phyloP scores from a whole-genome alignment of 2,888 invertebrate species.

The Eristalis tenax region DNA sequence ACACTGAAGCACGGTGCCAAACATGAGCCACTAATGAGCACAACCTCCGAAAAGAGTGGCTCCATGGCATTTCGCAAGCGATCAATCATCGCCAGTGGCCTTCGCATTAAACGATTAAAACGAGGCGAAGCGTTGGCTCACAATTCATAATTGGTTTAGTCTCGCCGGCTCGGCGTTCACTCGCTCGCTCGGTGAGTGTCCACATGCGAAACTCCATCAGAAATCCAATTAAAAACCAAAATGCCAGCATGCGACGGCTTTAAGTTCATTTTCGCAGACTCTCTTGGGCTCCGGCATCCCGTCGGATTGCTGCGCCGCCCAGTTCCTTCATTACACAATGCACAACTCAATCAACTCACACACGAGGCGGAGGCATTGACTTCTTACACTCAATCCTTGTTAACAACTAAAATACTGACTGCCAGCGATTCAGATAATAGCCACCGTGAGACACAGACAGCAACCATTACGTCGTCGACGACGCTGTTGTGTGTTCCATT shows the following conservation, averaged over 20 bases:
- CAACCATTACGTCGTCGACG: background rate
- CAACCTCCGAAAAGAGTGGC: background rate
- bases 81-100: background rate
- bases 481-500: conserved; percentile 9
- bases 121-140: background rate
- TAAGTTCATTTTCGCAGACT: conserved; percentile 22
- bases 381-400: conserved; percentile 48
- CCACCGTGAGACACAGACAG: conserved; percentile 14
- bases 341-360: background rate
- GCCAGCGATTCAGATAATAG: conserved; percentile 48
- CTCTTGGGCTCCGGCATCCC: background rate
- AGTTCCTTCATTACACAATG: background rate
- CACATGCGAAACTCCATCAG: background rate
- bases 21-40: background rate
- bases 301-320: background rate
- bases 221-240: conserved; percentile 53
- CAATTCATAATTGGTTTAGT: background rate
- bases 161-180: background rate
- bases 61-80: background rate
- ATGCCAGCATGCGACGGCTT: background rate
- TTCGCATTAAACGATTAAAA: background rate
- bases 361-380: background rate
- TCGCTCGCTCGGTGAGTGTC: background rate
- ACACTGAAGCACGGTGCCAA: too few species aligned
- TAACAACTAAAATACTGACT: conserved; percentile 56